Evolutionary conservation across 2,113 vertebrate genomes (phyloP).

Genomic region (Crotalus helleri): DNA sequence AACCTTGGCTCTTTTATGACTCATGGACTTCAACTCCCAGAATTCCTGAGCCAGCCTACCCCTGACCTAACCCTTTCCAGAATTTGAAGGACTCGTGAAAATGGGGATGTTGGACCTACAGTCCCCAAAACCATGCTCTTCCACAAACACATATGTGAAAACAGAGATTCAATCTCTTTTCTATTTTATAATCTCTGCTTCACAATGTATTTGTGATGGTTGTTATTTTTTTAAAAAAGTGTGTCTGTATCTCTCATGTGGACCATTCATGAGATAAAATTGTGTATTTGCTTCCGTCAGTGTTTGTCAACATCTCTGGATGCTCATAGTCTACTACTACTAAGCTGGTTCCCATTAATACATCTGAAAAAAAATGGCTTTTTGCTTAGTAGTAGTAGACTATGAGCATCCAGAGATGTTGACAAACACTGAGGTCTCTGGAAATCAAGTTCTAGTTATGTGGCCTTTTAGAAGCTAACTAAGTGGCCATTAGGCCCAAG

Average conservation of each 20-base stretch:
- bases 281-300: neutral
- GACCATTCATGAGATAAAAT: constrained; percentile 8
- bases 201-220: neutral
- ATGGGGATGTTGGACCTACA: neutral
- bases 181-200: neutral
- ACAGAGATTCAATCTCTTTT: neutral
- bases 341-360: constrained; percentile 19
- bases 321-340: no score
- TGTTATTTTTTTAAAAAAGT: constrained; percentile 5
- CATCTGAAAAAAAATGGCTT: neutral
- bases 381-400: constrained; percentile 1
- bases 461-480: constrained; percentile 32
- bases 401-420: neutral
- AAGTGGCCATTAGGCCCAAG: constrained; percentile 22
- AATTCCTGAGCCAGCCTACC: no score
- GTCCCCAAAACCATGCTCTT: neutral
- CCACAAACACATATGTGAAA: neutral
- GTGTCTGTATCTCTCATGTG: neutral
- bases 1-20: no score
- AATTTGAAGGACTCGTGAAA: neutral
- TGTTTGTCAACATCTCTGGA: no score
- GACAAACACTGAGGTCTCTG: neutral
- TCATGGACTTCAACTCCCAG: no score
- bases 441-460: constrained; percentile 13
- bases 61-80: neutral